These are phyloP conservation scores for Zosterops hypoxanthus DNA, from an alignment of 2,113 vertebrate genomes.

Conservation along the genomic window DNA sequence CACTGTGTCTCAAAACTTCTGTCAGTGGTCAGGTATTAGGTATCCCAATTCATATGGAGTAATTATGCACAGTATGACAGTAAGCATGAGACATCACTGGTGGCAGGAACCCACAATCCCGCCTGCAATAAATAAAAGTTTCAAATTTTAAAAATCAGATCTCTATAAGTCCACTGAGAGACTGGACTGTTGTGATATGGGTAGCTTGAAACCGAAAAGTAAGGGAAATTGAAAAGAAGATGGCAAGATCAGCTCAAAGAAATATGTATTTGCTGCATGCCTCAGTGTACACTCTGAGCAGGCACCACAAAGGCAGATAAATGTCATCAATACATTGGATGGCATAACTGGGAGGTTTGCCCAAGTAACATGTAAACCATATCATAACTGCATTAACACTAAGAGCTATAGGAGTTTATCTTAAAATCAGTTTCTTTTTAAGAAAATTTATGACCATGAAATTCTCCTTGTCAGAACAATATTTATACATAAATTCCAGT, in stretches of 20 bases:
- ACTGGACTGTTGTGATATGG: not conserved
- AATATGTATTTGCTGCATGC: not conserved
- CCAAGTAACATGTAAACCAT: not conserved
- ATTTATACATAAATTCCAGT: not conserved
- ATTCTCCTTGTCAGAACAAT: not conserved
- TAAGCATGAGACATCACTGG: not conserved
- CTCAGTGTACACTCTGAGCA: not conserved
- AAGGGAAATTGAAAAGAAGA: not conserved
- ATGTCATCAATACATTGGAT: not conserved
- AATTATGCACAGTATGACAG: not conserved
- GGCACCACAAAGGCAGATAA: not conserved
- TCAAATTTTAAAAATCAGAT: not conserved
- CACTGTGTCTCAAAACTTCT: accelerated
- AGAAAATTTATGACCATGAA: not conserved
- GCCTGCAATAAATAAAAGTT: not conserved
- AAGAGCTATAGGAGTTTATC: not conserved
- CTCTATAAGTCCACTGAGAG: not conserved
- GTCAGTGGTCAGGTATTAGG: not conserved
- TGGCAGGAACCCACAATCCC: not conserved
- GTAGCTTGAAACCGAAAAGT: not conserved
- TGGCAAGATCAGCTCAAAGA: not conserved
- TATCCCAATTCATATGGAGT: not conserved
- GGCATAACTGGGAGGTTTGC: not conserved
- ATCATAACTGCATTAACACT: not conserved
- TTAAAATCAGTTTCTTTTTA: not conserved